phyloP scores from a whole-genome alignment of 2,888 invertebrate species.

The Drosophila helvetica region DNA sequence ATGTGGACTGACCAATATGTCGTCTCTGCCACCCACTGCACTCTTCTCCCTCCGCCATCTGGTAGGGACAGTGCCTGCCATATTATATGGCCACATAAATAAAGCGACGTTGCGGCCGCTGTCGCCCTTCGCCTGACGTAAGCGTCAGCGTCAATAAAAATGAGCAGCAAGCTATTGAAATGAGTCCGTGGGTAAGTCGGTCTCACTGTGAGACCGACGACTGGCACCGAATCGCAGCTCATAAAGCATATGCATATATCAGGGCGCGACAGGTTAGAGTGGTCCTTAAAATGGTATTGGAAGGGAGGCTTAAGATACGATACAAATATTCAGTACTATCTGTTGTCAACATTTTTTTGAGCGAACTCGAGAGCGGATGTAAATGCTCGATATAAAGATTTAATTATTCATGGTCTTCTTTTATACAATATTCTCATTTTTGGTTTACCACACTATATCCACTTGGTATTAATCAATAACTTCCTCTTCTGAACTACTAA shows the following conservation, averaged over 20 bases:
- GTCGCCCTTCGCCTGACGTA: conserved; percentile 32
- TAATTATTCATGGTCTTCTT: too few species aligned
- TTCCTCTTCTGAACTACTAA: too few species aligned
- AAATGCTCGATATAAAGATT: too few species aligned
- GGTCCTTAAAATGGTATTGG: not conserved
- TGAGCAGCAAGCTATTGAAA: conserved; percentile 53
- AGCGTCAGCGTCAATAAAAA: conserved; percentile 62
- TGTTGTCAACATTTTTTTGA: too few species aligned
- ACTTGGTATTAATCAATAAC: too few species aligned
- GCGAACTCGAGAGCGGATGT: too few species aligned
- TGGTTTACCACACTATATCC: too few species aligned
- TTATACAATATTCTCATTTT: too few species aligned
- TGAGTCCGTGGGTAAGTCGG: conserved; percentile 1
- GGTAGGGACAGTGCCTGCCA: not conserved
- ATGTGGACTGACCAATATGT: conserved; percentile 58
- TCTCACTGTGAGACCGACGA: not conserved
- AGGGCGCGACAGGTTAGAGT: not conserved
- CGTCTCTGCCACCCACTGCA: conserved; percentile 10
- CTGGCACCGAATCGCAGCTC: conserved; percentile 12
- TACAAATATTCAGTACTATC: too few species aligned
- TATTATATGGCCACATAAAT: conserved; percentile 70
- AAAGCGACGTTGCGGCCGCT: conserved; percentile 44
- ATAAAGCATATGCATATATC: conserved; percentile 1
- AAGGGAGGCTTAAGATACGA: too few species aligned
- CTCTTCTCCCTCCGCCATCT: conserved; percentile 2